Evolutionary conservation across 1,140 invertebrate species (phyloP).

Genomic region (Zaprionus capensis): DNA sequence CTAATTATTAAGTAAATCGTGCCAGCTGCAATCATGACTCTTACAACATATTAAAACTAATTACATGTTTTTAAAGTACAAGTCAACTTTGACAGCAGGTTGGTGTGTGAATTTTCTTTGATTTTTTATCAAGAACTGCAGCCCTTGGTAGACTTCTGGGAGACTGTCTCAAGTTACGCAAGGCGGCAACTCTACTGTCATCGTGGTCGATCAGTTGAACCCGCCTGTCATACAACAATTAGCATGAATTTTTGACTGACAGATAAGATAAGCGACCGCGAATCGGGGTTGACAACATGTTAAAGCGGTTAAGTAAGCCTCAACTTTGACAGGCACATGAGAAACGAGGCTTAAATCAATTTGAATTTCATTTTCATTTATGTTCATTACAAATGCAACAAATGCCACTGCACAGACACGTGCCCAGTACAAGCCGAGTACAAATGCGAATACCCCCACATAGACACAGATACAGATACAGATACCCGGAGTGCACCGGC

Average conservation of each 20-base stretch:
- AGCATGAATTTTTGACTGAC: constrained; percentile 16
- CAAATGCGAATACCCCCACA: background rate
- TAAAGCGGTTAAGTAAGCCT: constrained; percentile 7
- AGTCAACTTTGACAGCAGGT: background rate
- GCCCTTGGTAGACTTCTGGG: background rate
- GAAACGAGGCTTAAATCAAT: constrained; percentile 12
- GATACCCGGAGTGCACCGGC: constrained; percentile 1
- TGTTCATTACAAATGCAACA: constrained; percentile 10
- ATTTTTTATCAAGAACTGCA: background rate
- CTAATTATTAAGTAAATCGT: too few species aligned
- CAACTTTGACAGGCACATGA: constrained; percentile 5
- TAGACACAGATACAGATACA: background rate
- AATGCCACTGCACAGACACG: constrained; percentile 12
- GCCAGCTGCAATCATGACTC: too few species aligned
- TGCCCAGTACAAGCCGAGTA: background rate
- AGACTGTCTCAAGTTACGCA: background rate
- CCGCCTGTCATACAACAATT: constrained; percentile 4
- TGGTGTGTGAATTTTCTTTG: background rate
- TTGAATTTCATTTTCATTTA: constrained; percentile 1
- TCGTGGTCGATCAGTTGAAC: background rate
- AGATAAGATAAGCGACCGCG: background rate
- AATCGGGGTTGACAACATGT: constrained; percentile 28
- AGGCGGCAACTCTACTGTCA: background rate
- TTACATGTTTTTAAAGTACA: background rate
- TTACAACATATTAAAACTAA: background rate